Percentiles rank a stretch among this genome's conserved stretches.
phyloP scores from a whole-genome alignment of 92 coral and sea anemone genomes.

The Epizoanthus illoricatus region DNA sequence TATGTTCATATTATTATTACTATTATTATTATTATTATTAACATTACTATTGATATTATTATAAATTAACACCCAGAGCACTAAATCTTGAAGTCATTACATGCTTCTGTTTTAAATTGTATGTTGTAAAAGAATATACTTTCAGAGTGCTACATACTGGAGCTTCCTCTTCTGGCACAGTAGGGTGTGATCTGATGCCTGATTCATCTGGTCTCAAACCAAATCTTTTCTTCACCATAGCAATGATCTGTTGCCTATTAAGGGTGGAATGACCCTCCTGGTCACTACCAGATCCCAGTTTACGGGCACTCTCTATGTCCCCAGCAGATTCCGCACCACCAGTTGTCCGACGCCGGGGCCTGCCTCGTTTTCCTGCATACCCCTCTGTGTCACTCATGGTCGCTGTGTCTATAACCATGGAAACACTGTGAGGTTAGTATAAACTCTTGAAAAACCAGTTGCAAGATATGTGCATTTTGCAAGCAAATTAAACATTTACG shows the following conservation, averaged over 20 bases:
- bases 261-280: conserved; percentile 74
- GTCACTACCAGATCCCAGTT: conserved; percentile 72
- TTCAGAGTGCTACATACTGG: background rate
- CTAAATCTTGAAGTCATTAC: too few relatives aligned
- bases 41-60: too few relatives aligned
- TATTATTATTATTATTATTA: too few relatives aligned
- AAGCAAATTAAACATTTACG: too few relatives aligned
- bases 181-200: conserved; percentile 42
- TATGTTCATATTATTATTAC: too few relatives aligned
- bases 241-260: conserved; percentile 74
- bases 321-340: conserved; percentile 75
- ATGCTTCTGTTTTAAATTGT: background rate
- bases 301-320: conserved; percentile 70
- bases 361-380: conserved; percentile 58
- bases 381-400: conserved; percentile 88
- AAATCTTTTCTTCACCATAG: conserved; percentile 90
- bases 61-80: too few relatives aligned
- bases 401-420: conserved; percentile 62
- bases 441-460: background rate
- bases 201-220: conserved; percentile 74
- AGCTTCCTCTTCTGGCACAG: conserved; percentile 59
- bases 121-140: background rate
- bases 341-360: conserved; percentile 85
- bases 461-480: too few relatives aligned
- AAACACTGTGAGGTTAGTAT: background rate